Evolutionary conservation across 2,888 invertebrate genomes (phyloP).

Genomic region (Chymomyza fuscimana): DNA sequence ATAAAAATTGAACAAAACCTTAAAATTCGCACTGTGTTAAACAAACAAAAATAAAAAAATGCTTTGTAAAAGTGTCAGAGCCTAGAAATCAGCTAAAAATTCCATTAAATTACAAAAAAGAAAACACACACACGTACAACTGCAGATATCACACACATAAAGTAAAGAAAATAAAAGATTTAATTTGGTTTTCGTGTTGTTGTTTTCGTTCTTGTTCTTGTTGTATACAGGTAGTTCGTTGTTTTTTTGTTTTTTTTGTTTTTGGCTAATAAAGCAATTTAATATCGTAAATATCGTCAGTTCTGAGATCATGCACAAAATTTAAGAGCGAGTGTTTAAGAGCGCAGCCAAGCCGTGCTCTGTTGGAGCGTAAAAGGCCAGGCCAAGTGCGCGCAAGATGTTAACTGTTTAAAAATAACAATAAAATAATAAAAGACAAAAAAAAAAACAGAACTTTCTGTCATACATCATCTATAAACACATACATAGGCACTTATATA

Average conservation of each 20-base stretch:
- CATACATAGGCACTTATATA: constrained; percentile 23
- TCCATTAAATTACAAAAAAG: constrained; percentile 33
- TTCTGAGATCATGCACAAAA: constrained; percentile 53
- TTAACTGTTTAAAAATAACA: constrained; percentile 31
- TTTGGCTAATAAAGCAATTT: constrained; percentile 70
- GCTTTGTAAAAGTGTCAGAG: constrained; percentile 38
- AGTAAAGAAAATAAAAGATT: constrained; percentile 40
- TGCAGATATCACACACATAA: constrained; percentile 18
- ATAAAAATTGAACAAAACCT: not conserved
- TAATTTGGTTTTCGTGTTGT: constrained; percentile 35
- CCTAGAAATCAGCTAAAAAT: constrained; percentile 23
- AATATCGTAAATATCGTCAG: constrained; percentile 56
- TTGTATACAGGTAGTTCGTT: constrained; percentile 12
- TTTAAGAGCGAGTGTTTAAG: constrained; percentile 6
- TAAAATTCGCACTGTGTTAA: not conserved
- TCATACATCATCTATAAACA: constrained; percentile 39
- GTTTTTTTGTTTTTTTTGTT: constrained; percentile 21
- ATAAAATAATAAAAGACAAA: too few relatives aligned
- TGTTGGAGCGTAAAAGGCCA: constrained; percentile 50
- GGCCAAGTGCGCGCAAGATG: constrained; percentile 24
- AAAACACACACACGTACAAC: constrained; percentile 18
- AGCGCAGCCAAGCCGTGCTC: constrained; percentile 47
- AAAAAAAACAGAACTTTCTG: constrained; percentile 21
- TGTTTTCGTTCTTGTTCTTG: constrained; percentile 28
- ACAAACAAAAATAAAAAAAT: not conserved